These are phyloP conservation scores for Limnephilus marmoratus DNA, from an alignment of 2,888 invertebrate genomes.

Conservation along the genomic window DNA sequence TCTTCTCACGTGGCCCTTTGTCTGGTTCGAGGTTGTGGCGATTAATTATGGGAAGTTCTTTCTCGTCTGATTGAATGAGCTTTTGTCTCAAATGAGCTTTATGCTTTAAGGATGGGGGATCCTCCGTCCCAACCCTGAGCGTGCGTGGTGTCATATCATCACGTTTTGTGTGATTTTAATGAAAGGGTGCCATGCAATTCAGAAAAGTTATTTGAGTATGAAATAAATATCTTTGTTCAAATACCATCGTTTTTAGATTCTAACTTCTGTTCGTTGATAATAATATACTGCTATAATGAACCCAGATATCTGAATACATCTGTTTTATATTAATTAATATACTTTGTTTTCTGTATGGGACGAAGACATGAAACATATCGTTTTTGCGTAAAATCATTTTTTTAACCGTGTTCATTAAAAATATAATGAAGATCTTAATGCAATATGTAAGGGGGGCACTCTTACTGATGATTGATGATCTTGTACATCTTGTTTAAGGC, in stretches of 20 bases:
- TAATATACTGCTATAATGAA: no score
- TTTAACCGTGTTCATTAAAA: background rate
- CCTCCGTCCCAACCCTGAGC: background rate
- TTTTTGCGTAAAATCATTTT: background rate
- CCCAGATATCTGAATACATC: background rate
- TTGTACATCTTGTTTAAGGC: background rate
- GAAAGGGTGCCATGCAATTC: background rate
- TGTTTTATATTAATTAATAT: no score
- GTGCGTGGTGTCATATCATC: constrained; percentile 40
- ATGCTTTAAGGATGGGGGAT: constrained; percentile 35
- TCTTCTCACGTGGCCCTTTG: constrained; percentile 55
- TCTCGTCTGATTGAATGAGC: constrained; percentile 48
- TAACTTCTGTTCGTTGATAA: no score
- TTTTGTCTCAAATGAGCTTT: constrained; percentile 53
- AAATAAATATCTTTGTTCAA: background rate
- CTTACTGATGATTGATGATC: background rate
- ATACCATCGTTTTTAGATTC: background rate
- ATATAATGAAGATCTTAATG: background rate
- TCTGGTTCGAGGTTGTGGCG: constrained; percentile 56
- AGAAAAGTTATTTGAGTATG: background rate
- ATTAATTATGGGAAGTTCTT: constrained; percentile 64
- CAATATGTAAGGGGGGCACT: background rate
- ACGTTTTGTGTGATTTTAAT: constrained; percentile 6
- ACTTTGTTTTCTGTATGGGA: background rate
- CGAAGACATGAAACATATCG: background rate